phyloP scores from a whole-genome alignment of 2,113 vertebrate species.

The Natator depressus region DNA sequence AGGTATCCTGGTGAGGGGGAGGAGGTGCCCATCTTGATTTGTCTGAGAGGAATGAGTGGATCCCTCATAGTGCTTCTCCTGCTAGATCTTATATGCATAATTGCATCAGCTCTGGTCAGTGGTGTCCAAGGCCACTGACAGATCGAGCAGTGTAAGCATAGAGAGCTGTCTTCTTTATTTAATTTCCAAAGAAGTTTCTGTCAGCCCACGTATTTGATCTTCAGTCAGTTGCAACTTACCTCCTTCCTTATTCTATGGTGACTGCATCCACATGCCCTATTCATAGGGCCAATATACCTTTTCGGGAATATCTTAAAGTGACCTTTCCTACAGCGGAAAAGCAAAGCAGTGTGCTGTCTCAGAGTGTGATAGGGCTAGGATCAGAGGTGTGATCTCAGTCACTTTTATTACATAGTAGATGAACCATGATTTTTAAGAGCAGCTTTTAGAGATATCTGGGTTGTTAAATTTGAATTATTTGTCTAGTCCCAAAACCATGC shows the following conservation, averaged over 20 bases:
- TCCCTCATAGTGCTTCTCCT: neutral
- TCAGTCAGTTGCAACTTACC: neutral
- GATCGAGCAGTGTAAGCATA: neutral
- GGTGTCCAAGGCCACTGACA: neutral
- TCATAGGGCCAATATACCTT: neutral
- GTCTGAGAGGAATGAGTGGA: neutral
- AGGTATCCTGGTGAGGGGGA: neutral
- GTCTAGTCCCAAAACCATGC: neutral
- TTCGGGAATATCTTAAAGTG: neutral
- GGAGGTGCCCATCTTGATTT: neutral
- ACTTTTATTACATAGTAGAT: neutral
- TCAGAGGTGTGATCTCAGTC: neutral
- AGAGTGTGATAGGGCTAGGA: neutral
- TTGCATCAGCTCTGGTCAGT: fast-evolving
- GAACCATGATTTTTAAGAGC: fast-evolving
- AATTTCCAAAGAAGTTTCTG: neutral
- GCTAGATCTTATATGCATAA: fast-evolving
- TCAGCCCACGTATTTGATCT: neutral
- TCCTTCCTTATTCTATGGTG: neutral
- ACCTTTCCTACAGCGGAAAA: neutral
- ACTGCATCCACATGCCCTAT: neutral
- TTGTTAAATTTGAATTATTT: neutral
- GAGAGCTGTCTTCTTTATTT: neutral
- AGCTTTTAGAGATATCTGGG: neutral
- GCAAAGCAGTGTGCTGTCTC: neutral